Evolutionary conservation across 2,888 invertebrate species (phyloP).

Genomic region (Trachelus stipa): DNA sequence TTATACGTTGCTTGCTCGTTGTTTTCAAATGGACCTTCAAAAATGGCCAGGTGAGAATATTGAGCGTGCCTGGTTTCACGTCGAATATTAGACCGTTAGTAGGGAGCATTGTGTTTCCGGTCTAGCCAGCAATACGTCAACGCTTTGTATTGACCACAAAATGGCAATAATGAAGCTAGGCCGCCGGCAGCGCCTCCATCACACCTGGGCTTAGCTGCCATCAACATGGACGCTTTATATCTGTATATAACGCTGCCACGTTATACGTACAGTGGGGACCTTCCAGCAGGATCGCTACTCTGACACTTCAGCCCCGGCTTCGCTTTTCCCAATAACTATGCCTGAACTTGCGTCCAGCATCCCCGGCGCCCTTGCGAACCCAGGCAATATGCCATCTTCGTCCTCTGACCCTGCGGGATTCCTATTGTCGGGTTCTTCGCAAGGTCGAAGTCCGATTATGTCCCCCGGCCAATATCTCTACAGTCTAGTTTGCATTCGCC

Average conservation of each 20-base stretch:
- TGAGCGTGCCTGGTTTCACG: conserved; percentile 34
- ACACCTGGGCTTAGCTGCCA: not conserved
- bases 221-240: not conserved
- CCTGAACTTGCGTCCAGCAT: not conserved
- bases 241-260: not conserved
- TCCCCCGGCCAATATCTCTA: conserved; percentile 44
- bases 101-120: conserved; percentile 33
- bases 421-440: conserved; percentile 35
- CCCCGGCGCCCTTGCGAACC: not conserved
- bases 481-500: conserved; percentile 51
- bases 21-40: not conserved
- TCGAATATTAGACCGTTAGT: conserved; percentile 49
- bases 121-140: conserved; percentile 48
- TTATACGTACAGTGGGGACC: not conserved
- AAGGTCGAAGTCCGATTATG: conserved; percentile 53
- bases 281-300: not conserved
- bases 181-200: not conserved
- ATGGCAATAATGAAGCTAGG: conserved; percentile 47
- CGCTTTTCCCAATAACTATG: not conserved
- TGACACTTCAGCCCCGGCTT: not conserved
- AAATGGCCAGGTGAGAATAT: conserved; percentile 16
- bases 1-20: not conserved
- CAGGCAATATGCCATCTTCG: not conserved
- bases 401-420: not conserved
- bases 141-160: conserved; percentile 49